phyloP scores from a whole-genome alignment of 2,113 vertebrate genomes.

The Cisticola juncidis region DNA sequence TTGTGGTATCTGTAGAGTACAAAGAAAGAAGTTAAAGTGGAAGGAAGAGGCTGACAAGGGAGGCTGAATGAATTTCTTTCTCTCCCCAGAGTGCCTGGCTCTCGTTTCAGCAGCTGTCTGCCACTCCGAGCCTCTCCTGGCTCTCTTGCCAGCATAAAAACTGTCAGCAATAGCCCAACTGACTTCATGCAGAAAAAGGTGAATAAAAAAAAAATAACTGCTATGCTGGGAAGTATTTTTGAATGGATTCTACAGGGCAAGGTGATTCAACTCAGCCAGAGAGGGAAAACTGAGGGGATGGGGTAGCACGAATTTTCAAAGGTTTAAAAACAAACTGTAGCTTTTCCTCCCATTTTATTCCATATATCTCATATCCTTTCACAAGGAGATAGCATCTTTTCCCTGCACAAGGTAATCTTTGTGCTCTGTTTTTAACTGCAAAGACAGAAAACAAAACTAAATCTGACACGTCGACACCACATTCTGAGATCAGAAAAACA shows the following conservation, averaged over 20 bases:
- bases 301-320: not conserved
- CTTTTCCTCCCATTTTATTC: not conserved
- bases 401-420: not conserved
- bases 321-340: not conserved
- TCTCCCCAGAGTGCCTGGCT: not conserved
- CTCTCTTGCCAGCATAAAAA: not conserved
- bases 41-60: not conserved
- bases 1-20: not conserved
- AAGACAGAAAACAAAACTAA: not conserved
- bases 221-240: not conserved
- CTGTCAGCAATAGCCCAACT: not conserved
- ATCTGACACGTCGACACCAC: not conserved
- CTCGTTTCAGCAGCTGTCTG: conserved; percentile 24
- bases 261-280: not conserved
- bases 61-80: not conserved
- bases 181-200: not conserved
- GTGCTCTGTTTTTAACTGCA: not conserved
- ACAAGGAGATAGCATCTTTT: not conserved
- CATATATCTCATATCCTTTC: not conserved
- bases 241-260: not conserved
- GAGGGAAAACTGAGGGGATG: not conserved
- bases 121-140: not conserved
- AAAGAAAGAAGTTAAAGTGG: not conserved
- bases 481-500: not conserved
- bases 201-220: not conserved